Evolutionary conservation across 2,888 invertebrate species (phyloP).

Genomic region (Rhabditoides inermis): DNA sequence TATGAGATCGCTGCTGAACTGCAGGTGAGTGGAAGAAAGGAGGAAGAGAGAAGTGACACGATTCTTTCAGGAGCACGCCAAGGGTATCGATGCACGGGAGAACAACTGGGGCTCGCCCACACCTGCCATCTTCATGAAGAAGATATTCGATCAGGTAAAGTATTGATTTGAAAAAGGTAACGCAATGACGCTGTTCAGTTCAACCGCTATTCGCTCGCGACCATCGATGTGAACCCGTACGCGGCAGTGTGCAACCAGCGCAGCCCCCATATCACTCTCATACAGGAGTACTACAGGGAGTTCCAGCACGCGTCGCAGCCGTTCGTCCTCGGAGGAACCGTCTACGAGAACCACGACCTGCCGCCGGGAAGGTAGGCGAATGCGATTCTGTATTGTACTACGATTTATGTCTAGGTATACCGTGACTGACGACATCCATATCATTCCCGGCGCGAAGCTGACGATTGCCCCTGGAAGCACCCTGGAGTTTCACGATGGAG

Average conservation of each 20-base stretch:
- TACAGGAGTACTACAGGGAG: conserved; percentile 40
- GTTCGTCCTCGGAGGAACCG: conserved; percentile 64
- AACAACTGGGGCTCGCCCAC: conserved; percentile 74
- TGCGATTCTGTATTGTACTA: neutral
- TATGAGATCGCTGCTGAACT: conserved; percentile 93
- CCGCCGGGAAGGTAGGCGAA: conserved; percentile 60
- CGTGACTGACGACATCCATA: conserved; percentile 85
- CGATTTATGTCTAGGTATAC: conserved; percentile 60
- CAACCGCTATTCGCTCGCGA: conserved; percentile 83
- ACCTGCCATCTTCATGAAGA: conserved; percentile 48
- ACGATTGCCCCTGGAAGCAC: conserved; percentile 79
- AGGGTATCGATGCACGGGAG: conserved; percentile 80
- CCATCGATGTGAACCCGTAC: conserved; percentile 78
- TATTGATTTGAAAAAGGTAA: neutral
- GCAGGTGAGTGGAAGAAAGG: conserved; percentile 43
- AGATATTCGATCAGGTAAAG: conserved; percentile 55
- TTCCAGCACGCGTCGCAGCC: conserved; percentile 43
- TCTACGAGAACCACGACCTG: conserved; percentile 69
- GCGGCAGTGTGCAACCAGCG: conserved; percentile 80
- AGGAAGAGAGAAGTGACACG: neutral
- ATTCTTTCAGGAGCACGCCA: conserved; percentile 74
- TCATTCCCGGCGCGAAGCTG: conserved; percentile 82
- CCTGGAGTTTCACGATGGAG: conserved; percentile 75
- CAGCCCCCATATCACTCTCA: conserved; percentile 66
- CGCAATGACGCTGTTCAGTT: conserved; percentile 27